phyloP scores from a whole-genome alignment of 2,113 vertebrate genomes.

The Zeus faber region DNA sequence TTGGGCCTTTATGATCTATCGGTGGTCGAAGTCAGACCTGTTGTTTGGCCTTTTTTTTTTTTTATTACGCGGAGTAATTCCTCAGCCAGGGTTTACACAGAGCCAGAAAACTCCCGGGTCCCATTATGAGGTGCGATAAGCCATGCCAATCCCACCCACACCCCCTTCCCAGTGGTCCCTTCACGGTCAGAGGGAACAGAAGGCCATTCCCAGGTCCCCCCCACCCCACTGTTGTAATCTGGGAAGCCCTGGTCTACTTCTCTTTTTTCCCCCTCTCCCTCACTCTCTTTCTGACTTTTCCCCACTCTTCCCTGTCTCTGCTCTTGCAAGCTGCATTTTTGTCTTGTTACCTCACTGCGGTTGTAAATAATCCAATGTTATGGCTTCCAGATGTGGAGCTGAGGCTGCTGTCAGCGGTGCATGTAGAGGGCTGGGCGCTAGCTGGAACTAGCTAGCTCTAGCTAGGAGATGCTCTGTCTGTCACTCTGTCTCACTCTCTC shows the following conservation, averaged over 20 bases:
- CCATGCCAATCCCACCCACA: neutral
- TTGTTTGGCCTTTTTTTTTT: no score
- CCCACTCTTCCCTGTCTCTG: neutral
- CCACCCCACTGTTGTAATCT: no score
- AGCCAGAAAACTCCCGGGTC: slow-evolving; percentile 21
- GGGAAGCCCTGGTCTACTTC: neutral
- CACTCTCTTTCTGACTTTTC: neutral
- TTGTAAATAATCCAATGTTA: slow-evolving; percentile 3
- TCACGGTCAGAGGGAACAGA: slow-evolving; percentile 20
- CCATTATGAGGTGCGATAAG: slow-evolving; percentile 37
- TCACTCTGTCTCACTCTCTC: no score
- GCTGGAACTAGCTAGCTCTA: no score
- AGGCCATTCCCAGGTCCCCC: slow-evolving; percentile 39
- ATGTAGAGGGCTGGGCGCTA: no score
- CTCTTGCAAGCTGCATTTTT: neutral
- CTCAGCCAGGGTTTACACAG: slow-evolving; percentile 23
- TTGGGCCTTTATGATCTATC: no score
- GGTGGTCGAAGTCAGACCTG: no score
- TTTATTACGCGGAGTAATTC: slow-evolving; percentile 24
- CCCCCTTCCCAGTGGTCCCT: neutral
- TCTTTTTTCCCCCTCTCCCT: neutral
- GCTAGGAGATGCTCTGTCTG: no score
- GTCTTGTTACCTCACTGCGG: neutral
- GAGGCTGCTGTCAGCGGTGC: no score
- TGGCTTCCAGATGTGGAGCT: slow-evolving; percentile 2